Base-by-base conservation (phyloP, 2,888 invertebrate genomes). In the Troilus luridus region DNA sequence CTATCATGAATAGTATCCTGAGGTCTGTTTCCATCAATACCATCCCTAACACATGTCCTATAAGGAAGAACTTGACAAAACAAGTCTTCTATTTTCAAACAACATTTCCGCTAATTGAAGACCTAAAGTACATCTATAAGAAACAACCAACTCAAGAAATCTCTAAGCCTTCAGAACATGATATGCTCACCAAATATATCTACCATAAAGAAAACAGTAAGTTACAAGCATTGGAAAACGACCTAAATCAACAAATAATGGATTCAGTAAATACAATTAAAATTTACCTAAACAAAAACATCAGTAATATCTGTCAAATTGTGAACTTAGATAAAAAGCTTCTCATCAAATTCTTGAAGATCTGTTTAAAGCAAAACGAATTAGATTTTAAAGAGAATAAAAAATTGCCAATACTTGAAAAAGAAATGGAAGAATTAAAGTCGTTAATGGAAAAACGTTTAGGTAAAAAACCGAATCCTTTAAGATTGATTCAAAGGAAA, bases 271-370 rank as follows among this genome's bases (percentile, higher is more conserved):
- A 77, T 41, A 41, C 72, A 41, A 19, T 77, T 77, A 77, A 77
- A 77, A 19, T 41, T 41, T 27, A 77, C 0, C 41, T 77, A 12
- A 77, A 56, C 12, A 85, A 85, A 19, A 85, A 56, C 17, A 85
- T n/a, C 21, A 14, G n/a, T n/a, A 85, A 85, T 85, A 85, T 85
- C 56, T 85, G 85, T 58, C 54, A n/a, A 56, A 85, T 85, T n/a
- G 85, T 54, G n/a, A 85, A 85, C 56, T 56, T 85, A n/a, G 56
- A 85, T 21, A 85, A 41, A 9, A 7, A 41, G 21, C 56, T 85
- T 58, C n/a, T 85, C 0, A 85, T 19, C 9, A 54, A 56, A 19
- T 85, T 85, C 58, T 56, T 85, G 41, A 85, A 85, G 54, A 85
- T 58, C n/a, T 85, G 85, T n/a, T 12, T 85, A n/a, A 56, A 85